Conservation (phyloP, 2,888 invertebrate species). For the Strigamia crassipes region DNA sequence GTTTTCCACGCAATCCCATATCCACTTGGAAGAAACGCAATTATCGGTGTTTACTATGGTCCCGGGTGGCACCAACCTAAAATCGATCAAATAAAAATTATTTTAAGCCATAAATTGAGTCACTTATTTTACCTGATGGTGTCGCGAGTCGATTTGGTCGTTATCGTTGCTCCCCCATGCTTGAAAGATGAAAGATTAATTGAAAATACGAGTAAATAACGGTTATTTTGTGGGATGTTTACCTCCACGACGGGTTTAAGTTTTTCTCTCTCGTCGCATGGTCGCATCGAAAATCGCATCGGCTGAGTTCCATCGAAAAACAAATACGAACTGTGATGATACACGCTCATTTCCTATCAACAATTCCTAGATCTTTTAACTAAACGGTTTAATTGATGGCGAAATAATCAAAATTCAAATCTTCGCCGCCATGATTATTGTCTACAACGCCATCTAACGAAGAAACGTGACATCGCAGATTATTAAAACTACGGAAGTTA, state of each 20-base stretch:
- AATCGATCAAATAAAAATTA: background rate
- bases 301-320: background rate
- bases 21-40: background rate
- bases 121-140: background rate
- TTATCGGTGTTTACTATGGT: background rate
- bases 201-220: background rate
- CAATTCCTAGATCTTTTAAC: no score
- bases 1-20: background rate
- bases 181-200: background rate
- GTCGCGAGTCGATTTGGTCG: background rate
- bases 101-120: background rate
- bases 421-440: no score
- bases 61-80: background rate
- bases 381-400: no score
- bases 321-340: background rate
- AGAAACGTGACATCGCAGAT: no score
- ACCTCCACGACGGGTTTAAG: background rate
- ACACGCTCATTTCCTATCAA: no score
- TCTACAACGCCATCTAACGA: no score
- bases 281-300: background rate
- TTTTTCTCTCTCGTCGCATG: constrained; percentile 3
- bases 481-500: no score
- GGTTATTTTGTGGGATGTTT: background rate
- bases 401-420: no score
- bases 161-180: background rate